A percentile compares a stretch with the other conserved stretches of the same genome.
These are phyloP conservation scores for Callinectes sapidus DNA, from an alignment of 2,888 invertebrate species.

Conservation along the genomic window DNA sequence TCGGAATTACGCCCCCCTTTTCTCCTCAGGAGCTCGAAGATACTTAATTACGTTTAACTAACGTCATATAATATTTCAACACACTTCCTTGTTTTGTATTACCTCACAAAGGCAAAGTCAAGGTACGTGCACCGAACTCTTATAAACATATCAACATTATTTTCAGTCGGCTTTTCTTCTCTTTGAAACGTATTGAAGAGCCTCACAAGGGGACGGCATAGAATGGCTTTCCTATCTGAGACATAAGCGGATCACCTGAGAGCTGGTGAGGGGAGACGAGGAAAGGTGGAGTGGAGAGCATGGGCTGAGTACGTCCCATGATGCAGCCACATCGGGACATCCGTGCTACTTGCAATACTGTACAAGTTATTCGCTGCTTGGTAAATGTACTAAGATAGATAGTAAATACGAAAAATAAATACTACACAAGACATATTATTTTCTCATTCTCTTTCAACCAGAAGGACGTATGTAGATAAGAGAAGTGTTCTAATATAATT, in stretches of 20 bases:
- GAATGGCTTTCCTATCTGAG: not conserved
- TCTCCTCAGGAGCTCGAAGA: too few species aligned
- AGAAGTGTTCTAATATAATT: too few species aligned
- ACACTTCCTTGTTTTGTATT: not conserved
- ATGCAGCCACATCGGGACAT: not conserved
- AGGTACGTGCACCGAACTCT: not conserved
- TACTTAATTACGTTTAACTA: too few species aligned
- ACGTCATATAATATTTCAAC: too few species aligned
- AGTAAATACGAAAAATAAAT: too few species aligned
- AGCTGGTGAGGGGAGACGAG: constrained; percentile 6
- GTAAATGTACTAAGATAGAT: too few species aligned
- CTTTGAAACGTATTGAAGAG: not conserved
- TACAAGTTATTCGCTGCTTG: not conserved
- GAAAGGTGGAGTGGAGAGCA: not conserved
- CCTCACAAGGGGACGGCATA: not conserved
- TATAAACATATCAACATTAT: not conserved
- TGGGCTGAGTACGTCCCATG: not conserved
- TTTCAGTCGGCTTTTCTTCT: not conserved
- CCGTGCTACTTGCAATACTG: not conserved
- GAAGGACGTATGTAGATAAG: too few species aligned
- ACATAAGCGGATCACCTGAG: constrained; percentile 14
- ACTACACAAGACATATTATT: too few species aligned
- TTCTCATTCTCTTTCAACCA: too few species aligned
- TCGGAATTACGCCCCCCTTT: too few species aligned
- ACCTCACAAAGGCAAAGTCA: not conserved